Percentiles rank a stretch among this genome's conserved stretches.
Evolutionary conservation across 2,797 vertebrate genomes (phyloP).

Genomic region (Cryptoprocta ferox): DNA sequence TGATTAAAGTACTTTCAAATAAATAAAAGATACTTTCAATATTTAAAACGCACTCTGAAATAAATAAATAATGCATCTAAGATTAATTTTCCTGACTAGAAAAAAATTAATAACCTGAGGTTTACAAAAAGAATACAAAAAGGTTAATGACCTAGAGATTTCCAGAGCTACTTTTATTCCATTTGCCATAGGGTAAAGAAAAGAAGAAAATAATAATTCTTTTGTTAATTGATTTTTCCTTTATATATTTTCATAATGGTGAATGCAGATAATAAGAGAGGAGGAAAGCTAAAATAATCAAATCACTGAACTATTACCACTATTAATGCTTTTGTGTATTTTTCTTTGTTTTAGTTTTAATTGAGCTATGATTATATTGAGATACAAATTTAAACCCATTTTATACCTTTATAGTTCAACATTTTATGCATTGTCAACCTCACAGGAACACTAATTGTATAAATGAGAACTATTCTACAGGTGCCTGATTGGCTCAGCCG

Average conservation of each 20-base stretch:
- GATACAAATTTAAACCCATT: not conserved
- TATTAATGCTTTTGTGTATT: not conserved
- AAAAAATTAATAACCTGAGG: not conserved
- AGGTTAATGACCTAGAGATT: not conserved
- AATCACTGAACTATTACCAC: not conserved
- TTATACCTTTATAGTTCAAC: not conserved
- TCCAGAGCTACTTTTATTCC: not conserved
- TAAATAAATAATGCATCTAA: not conserved
- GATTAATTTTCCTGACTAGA: not conserved
- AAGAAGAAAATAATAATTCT: not conserved
- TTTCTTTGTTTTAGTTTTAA: not conserved
- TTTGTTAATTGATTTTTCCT: not conserved
- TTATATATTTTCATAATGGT: not conserved
- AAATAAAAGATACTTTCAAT: not conserved
- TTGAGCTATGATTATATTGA: not conserved
- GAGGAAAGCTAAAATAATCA: not conserved
- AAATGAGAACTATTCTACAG: not conserved
- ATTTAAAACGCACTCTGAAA: conserved; percentile 6
- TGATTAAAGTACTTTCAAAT: not conserved
- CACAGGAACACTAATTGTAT: not conserved
- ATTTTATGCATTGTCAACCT: not conserved
- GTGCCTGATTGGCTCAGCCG: no score
- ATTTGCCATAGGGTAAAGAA: not conserved
- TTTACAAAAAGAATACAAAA: not conserved
- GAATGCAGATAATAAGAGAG: not conserved